Evolutionary conservation across 2,888 invertebrate genomes (phyloP).

Genomic region (Drosophila pegasa): DNA sequence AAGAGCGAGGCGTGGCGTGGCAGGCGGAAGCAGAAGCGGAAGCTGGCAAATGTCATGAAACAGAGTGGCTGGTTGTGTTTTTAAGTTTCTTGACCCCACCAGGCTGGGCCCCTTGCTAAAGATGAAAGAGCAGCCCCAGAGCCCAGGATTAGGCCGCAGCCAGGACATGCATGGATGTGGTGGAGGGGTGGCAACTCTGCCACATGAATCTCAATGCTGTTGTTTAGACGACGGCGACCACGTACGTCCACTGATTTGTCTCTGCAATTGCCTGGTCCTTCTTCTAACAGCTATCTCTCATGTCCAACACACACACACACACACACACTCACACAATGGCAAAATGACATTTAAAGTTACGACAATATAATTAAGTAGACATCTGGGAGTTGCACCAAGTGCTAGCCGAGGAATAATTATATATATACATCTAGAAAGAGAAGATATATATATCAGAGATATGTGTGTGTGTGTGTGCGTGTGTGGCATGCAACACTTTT

Average conservation of each 20-base stretch:
- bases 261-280: conserved; percentile 25
- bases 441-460: conserved; percentile 1
- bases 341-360: conserved; percentile 81
- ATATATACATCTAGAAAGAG: conserved; percentile 13
- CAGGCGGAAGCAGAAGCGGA: conserved; percentile 55
- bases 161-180: too few species aligned
- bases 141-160: conserved; percentile 59
- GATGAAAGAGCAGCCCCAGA: conserved; percentile 62
- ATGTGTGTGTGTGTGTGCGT: not conserved
- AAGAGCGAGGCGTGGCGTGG: not conserved
- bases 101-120: conserved; percentile 15
- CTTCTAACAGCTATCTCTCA: conserved; percentile 23
- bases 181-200: conserved; percentile 44
- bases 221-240: conserved; percentile 46
- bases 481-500: conserved; percentile 66
- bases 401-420: conserved; percentile 71
- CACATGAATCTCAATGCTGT: conserved; percentile 77
- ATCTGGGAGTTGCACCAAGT: conserved; percentile 63
- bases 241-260: conserved; percentile 69
- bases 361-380: conserved; percentile 81
- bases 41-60: conserved; percentile 63
- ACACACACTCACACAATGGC: conserved; percentile 58
- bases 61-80: conserved; percentile 70
- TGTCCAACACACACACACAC: conserved; percentile 37
- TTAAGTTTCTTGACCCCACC: conserved; percentile 63